Percentiles rank a stretch among this genome's conserved stretches.
These are phyloP conservation scores for Andrena marginata DNA, from an alignment of 2,888 invertebrate species.

Conservation along the genomic window DNA sequence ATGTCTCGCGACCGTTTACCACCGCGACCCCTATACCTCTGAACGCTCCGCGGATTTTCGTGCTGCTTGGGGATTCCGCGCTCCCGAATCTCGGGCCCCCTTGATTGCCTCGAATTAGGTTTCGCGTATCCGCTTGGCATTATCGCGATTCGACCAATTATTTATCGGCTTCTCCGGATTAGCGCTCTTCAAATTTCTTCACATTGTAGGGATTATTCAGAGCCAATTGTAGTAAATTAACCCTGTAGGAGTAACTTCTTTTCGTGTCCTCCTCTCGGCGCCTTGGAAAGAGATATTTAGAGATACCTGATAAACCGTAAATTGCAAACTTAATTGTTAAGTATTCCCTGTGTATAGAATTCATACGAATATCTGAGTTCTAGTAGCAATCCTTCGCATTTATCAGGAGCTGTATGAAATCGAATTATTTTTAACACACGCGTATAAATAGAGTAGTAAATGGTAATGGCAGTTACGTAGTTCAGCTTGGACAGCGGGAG, in stretches of 20 bases:
- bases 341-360: background rate
- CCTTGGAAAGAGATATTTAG: no score
- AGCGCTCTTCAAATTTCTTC: constrained; percentile 25
- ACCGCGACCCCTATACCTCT: constrained; percentile 12
- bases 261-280: no score
- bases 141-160: constrained; percentile 35
- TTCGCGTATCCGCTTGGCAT: constrained; percentile 24
- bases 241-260: no score
- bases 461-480: background rate
- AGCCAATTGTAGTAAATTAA: no score
- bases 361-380: no score
- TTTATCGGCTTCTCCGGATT: constrained; percentile 29
- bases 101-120: constrained; percentile 34
- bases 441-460: background rate
- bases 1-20: constrained; percentile 22
- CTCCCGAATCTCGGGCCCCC: background rate
- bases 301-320: no score
- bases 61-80: constrained; percentile 25
- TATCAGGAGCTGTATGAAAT: no score
- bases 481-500: no score
- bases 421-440: no score
- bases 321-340: no score
- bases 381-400: no score
- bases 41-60: constrained; percentile 15
- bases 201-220: constrained; percentile 9